A percentile compares a stretch with the other conserved stretches of the same genome.
phyloP scores from a whole-genome alignment of 2,888 invertebrate genomes.

The Oconnorella tubifera region DNA sequence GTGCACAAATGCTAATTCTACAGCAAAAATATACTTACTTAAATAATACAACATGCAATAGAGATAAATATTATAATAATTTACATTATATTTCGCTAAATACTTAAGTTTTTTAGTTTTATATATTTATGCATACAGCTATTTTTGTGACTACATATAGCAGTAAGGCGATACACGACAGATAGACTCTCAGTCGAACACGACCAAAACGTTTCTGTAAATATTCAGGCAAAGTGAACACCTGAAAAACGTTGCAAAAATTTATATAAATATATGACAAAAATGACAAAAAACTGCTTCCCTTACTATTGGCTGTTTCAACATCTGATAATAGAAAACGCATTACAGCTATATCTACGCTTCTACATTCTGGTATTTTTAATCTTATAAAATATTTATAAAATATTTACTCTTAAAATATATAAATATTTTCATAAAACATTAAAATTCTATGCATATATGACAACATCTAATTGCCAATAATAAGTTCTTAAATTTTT shows the following conservation, averaged over 20 bases:
- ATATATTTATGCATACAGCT: slow-evolving; percentile 15
- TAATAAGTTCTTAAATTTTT: not conserved
- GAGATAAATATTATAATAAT: no score
- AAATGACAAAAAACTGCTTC: not conserved
- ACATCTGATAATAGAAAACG: no score
- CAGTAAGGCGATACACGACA: slow-evolving; percentile 40
- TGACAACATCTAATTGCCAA: not conserved
- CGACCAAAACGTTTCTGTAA: slow-evolving; percentile 49
- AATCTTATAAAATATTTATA: not conserved
- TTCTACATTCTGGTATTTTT: no score
- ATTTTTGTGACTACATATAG: slow-evolving; percentile 25
- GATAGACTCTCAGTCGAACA: slow-evolving; percentile 42
- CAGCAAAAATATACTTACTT: no score
- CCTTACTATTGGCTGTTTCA: no score
- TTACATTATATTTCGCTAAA: no score
- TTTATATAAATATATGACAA: not conserved
- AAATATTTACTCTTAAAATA: not conserved
- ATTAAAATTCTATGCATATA: not conserved
- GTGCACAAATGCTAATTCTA: no score
- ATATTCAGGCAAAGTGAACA: slow-evolving; percentile 51
- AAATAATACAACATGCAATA: no score
- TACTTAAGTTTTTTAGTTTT: no score
- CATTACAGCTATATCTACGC: no score
- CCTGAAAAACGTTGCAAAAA: slow-evolving; percentile 32
- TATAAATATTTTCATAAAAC: no score